Percentiles rank a stretch among this genome's conserved stretches.
phyloP scores from a whole-genome alignment of 2,113 vertebrate species.

The Syngnathus typhle region DNA sequence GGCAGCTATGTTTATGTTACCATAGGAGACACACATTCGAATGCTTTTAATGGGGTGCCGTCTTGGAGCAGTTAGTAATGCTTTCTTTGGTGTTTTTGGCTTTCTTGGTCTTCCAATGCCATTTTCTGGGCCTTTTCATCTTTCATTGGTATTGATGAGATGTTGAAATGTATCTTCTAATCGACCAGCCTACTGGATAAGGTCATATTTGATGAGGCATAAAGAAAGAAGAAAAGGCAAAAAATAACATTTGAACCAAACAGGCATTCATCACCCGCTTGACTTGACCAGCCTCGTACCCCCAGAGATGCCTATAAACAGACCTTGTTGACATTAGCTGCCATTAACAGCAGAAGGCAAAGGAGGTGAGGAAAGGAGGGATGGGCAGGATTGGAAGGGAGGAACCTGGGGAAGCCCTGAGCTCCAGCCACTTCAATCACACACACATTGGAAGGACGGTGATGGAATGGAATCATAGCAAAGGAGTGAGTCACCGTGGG shows the following conservation, averaged over 20 bases:
- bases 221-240: neutral
- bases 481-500: constrained; percentile 61
- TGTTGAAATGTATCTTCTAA: neutral
- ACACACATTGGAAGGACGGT: constrained; percentile 48
- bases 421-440: constrained; percentile 40
- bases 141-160: neutral
- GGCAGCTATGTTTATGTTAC: neutral
- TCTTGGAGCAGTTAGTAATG: neutral
- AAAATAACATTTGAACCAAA: constrained; percentile 2
- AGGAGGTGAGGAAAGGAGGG: neutral
- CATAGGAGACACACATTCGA: neutral
- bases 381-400: constrained; percentile 19
- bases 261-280: constrained; percentile 24
- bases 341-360: constrained; percentile 19
- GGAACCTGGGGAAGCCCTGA: constrained; percentile 49
- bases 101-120: neutral
- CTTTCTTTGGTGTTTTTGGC: neutral
- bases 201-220: neutral
- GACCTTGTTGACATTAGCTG: constrained; percentile 53
- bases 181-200: neutral
- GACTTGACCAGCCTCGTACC: constrained; percentile 42
- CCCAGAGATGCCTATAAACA: constrained; percentile 49
- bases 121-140: neutral
- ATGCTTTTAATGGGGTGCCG: neutral
- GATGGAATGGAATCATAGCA: constrained; percentile 64